Evolutionary conservation across 2,888 invertebrate genomes (phyloP).

Genomic region (Onchidella celtica): DNA sequence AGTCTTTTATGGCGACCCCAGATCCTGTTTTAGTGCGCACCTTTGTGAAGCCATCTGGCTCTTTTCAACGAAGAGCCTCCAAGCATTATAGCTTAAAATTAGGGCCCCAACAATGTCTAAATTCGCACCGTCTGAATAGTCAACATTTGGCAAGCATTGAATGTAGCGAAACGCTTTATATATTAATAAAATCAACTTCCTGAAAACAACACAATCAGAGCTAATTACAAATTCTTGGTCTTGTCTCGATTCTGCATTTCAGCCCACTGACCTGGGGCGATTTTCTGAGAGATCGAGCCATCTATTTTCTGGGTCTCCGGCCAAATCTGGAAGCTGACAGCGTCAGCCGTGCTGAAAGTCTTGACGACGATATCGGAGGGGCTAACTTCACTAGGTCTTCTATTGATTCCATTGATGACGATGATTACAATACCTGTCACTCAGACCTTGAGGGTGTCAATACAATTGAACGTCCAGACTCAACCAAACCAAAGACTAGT

Average conservation of each 20-base stretch:
- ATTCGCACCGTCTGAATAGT: too few species aligned
- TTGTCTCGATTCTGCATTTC: not conserved
- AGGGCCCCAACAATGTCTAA: too few species aligned
- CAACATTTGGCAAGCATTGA: too few species aligned
- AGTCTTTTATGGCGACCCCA: too few species aligned
- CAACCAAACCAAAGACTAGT: not conserved
- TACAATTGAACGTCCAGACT: not conserved
- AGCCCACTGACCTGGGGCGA: conserved; percentile 50
- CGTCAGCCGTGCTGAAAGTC: not conserved
- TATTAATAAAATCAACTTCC: too few species aligned
- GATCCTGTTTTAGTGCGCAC: too few species aligned
- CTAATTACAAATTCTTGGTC: too few species aligned
- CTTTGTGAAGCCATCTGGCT: too few species aligned
- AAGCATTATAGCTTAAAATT: too few species aligned
- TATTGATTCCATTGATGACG: conserved; percentile 29
- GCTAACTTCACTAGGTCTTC: conserved; percentile 16
- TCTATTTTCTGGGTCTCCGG: conserved; percentile 12
- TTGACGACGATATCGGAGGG: not conserved
- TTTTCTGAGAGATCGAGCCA: conserved; percentile 51
- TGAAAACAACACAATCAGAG: too few species aligned
- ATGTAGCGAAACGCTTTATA: too few species aligned
- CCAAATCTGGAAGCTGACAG: not conserved
- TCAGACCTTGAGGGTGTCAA: not conserved
- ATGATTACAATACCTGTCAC: conserved; percentile 31
- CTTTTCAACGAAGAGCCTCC: too few species aligned